phyloP scores from a whole-genome alignment of 2,113 vertebrate species.

The Mionectes macconnelli region DNA sequence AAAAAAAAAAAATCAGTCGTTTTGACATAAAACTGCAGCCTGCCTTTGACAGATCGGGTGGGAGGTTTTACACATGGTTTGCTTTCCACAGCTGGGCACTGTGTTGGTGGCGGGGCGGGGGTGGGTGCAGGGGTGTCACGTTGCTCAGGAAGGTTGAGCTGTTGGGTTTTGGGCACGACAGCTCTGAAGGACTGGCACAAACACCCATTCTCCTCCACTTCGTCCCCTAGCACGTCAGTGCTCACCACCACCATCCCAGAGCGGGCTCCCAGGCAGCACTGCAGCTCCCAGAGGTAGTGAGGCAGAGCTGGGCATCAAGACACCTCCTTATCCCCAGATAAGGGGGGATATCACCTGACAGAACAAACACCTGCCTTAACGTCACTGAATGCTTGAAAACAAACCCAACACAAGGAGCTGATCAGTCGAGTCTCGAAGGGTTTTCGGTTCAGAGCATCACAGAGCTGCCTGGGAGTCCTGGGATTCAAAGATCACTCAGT shows the following conservation, averaged over 20 bases:
- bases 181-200: not conserved
- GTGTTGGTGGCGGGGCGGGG: too few relatives aligned
- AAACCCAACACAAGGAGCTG: rapidly evolving
- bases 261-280: rapidly evolving
- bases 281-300: rapidly evolving
- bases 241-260: not conserved
- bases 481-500: too few relatives aligned
- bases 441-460: not conserved
- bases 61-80: rapidly evolving
- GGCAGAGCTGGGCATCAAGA: not conserved
- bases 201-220: rapidly evolving
- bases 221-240: not conserved
- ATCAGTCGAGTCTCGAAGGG: not conserved
- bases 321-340: rapidly evolving
- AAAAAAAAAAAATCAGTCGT: too few relatives aligned
- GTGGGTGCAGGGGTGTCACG: rapidly evolving
- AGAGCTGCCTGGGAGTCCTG: not conserved
- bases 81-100: not conserved
- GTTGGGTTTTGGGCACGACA: rapidly evolving
- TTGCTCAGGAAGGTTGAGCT: rapidly evolving
- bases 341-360: not conserved
- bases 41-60: rapidly evolving
- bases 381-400: rapidly evolving
- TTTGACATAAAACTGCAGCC: not conserved
- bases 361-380: not conserved